Base-by-base conservation (phyloP, 2,888 invertebrate genomes). In the Acrobasis repandana region DNA sequence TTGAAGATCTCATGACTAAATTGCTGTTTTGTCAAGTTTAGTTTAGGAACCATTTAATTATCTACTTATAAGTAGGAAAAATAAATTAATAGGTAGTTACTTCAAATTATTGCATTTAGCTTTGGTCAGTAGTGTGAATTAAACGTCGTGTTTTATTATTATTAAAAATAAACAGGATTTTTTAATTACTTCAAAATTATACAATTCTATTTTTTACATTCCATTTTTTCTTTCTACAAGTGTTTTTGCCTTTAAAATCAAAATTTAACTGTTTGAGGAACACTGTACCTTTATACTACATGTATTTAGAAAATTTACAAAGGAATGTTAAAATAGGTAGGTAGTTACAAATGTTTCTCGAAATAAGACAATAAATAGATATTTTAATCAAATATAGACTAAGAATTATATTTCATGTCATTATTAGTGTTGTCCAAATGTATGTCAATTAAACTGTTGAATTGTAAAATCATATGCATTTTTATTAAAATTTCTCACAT, bases 361-460 rank as follows among this genome's bases (percentile, higher is more conserved):
- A 74, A 74, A 71, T 71, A 80, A 77, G 87, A 88, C 87, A 88
- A 88, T 88, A 88, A 87, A 75, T 83, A 83, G 72, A 65, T 72
- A 66, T 71, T 68, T 61, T 56, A 67, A 63, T 56, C 61, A 47
- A 61, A 61, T 63, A 61, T 63, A 63, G 61, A 62, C 65, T 65
- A 63, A 58, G 47, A 51, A 62, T 65, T 64, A 63, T 58, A 60
- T 61, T 72, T 59, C 61, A 68, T 66, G 63, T 69, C 66, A 71
- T 70, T 76, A 75, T 78, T 73, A 70, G 76, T 80, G 80, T 83
- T 82, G 79, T 81, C 72, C 70, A 77, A 75, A 77, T 73, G 71
- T 82, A 74, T 76, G 84, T 85, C 83, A 88, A 83, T 89, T 88
- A 85, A 81, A 82, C 63, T 85, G 80, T 86, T 85, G 74, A 80